Conservation (phyloP, 2,888 invertebrate genomes). For the Tetranychus truncatus region DNA sequence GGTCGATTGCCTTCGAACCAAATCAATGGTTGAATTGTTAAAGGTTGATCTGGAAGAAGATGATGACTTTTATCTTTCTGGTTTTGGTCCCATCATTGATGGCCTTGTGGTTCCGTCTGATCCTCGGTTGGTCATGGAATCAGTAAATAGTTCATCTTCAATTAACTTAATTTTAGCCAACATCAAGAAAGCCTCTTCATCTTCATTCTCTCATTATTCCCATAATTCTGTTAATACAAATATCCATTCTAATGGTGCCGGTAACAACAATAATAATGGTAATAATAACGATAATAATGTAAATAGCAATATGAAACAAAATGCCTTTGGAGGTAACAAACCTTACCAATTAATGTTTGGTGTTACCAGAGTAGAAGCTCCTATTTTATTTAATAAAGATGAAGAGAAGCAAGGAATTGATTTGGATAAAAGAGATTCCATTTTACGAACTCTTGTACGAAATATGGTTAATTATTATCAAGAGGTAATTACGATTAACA, state of each 20-base stretch:
- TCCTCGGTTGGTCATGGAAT: slow-evolving; percentile 29
- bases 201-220: not conserved
- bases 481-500: slow-evolving; percentile 16
- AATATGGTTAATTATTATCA: slow-evolving; percentile 22
- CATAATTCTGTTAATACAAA: not conserved
- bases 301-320: not conserved
- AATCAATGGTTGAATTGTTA: slow-evolving; percentile 45
- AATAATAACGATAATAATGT: too few species aligned
- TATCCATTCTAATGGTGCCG: too few species aligned
- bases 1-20: slow-evolving; percentile 39
- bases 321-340: not conserved
- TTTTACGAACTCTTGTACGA: slow-evolving; percentile 38
- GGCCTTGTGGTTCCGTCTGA: slow-evolving; percentile 69
- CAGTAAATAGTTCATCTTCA: not conserved
- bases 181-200: not conserved
- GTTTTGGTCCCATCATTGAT: slow-evolving; percentile 83
- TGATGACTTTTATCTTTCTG: slow-evolving; percentile 41
- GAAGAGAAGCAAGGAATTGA: slow-evolving; percentile 77
- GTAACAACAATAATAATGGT: too few species aligned
- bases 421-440: slow-evolving; percentile 68
- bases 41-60: slow-evolving; percentile 35
- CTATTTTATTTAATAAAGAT: slow-evolving; percentile 66
- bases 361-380: slow-evolving; percentile 48
- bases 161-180: too few species aligned
- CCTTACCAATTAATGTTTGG: slow-evolving; percentile 27